Evolutionary conservation across 2,888 invertebrate species (phyloP), one percentile per base, ranked within the genome.

Genomic region (Drosophila colorata): DNA sequence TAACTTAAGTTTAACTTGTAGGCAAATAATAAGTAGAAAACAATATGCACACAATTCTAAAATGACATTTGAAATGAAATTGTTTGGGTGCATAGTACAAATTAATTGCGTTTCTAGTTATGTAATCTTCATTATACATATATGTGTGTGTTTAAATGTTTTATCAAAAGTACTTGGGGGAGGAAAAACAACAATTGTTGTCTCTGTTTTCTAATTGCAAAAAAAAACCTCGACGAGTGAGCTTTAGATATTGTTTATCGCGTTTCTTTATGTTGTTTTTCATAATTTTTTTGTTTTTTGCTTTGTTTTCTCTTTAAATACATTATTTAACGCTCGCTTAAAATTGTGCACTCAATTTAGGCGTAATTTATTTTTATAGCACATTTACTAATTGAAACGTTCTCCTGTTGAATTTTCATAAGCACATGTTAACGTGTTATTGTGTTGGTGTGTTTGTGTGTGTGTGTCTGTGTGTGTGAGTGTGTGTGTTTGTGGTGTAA

Each of bases 351-450:
- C 61, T 74, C 53, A 64, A 33, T 57, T 43, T 7, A 5, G 20
- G 53, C 60, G 66, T 41, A 33, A 66, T 48, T 56, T 33, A 33
- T 40, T 58, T 69, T 73, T 70, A 72, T 78, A 83, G 82, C 87
- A 87, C 87, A 85, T 76, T 87, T 84, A 85, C 82, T 84, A 87
- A 84, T 84, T 84, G 87, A 84, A 84, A 84, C 86, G 82, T 85
- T 66, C 59, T 75, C 61, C 52, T 33, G 33, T 81, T 63, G 33
- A 75, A 69, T 73, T 67, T 78, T 80, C 80, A 80, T 80, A 85
- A 80, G 80, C 87, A 86, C 84, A 72, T 63, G 23, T 74, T 66
- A 58, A 61, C 33, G 57, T 55, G 40, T 43, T 58, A 41, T 51
- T 28, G 28, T 28, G 25, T 25, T 6, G 6, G 48, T 57, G n/a